phyloP scores from a whole-genome alignment of 2,113 vertebrate genomes.

The Suncus etruscus region DNA sequence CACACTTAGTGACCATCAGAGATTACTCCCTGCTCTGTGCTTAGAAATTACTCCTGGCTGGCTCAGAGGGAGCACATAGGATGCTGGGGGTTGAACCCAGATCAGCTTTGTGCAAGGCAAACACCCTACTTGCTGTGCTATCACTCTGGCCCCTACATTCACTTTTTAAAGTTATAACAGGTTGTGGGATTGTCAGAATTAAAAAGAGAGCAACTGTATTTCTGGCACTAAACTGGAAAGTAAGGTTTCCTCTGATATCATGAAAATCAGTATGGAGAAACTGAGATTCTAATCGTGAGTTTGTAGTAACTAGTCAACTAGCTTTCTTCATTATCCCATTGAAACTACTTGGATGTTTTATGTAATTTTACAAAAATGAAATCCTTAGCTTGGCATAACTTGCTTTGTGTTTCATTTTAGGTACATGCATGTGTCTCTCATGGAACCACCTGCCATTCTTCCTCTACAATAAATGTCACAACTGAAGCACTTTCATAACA shows the following conservation, averaged over 20 bases:
- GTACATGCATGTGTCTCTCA: constrained; percentile 88
- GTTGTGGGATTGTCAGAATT: not conserved
- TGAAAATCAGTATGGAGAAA: not conserved
- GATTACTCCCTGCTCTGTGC: too few relatives aligned
- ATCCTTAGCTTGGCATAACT: not conserved
- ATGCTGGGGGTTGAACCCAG: too few relatives aligned
- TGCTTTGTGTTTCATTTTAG: constrained; percentile 80
- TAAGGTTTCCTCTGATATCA: not conserved
- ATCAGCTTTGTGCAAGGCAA: too few relatives aligned
- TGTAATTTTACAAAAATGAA: not conserved
- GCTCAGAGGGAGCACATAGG: too few relatives aligned
- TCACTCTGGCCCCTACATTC: too few relatives aligned
- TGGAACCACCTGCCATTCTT: constrained; percentile 86
- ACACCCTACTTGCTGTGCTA: too few relatives aligned
- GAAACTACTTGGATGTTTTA: not conserved
- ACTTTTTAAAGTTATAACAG: not conserved
- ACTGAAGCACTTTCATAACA: constrained; percentile 31
- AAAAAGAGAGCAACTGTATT: not conserved
- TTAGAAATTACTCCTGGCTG: too few relatives aligned
- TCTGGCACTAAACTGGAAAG: not conserved
- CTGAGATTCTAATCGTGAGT: not conserved
- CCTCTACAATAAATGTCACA: constrained; percentile 82
- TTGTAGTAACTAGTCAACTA: not conserved
- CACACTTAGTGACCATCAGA: too few relatives aligned
- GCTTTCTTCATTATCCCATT: not conserved